phyloP scores from a whole-genome alignment of 2,888 invertebrate species.

The Galerucella pusilla region DNA sequence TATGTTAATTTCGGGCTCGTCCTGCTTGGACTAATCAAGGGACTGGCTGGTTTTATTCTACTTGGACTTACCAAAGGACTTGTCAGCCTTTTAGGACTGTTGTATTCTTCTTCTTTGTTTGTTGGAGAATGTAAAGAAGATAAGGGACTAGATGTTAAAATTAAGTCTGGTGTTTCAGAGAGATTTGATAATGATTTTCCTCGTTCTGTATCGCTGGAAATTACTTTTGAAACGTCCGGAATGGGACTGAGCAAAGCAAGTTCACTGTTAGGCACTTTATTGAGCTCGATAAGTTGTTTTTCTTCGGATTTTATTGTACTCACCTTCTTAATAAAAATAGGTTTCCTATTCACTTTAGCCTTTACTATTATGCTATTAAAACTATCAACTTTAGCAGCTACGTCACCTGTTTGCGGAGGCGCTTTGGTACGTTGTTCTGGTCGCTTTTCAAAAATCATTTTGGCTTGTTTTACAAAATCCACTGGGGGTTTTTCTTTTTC shows the following conservation, averaged over 20 bases:
- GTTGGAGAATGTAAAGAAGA: conserved; percentile 48
- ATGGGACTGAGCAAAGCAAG: conserved; percentile 58
- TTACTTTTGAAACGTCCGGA: conserved; percentile 61
- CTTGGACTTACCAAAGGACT: conserved; percentile 40
- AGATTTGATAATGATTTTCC: conserved; percentile 50
- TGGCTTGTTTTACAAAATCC: conserved; percentile 88
- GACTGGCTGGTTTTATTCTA: conserved; percentile 38
- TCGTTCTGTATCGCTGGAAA: conserved; percentile 41
- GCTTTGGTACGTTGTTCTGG: conserved; percentile 69
- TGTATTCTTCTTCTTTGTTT: conserved; percentile 51
- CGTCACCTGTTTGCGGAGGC: conserved; percentile 70
- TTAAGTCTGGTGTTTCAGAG: conserved; percentile 66
- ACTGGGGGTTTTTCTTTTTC: conserved; percentile 87
- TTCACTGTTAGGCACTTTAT: conserved; percentile 43
- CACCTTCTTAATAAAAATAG: conserved; percentile 61
- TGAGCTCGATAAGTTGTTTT: conserved; percentile 41
- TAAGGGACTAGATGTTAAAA: conserved; percentile 62
- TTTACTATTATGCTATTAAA: conserved; percentile 74
- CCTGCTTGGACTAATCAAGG: conserved; percentile 37
- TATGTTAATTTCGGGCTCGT: conserved; percentile 28
- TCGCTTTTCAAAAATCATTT: conserved; percentile 83
- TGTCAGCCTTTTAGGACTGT: conserved; percentile 28
- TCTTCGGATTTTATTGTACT: conserved; percentile 29
- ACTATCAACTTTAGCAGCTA: conserved; percentile 73
- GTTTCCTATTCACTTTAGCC: conserved; percentile 54